phyloP scores from a whole-genome alignment of 2,113 vertebrate genomes.

The Turnix velox region DNA sequence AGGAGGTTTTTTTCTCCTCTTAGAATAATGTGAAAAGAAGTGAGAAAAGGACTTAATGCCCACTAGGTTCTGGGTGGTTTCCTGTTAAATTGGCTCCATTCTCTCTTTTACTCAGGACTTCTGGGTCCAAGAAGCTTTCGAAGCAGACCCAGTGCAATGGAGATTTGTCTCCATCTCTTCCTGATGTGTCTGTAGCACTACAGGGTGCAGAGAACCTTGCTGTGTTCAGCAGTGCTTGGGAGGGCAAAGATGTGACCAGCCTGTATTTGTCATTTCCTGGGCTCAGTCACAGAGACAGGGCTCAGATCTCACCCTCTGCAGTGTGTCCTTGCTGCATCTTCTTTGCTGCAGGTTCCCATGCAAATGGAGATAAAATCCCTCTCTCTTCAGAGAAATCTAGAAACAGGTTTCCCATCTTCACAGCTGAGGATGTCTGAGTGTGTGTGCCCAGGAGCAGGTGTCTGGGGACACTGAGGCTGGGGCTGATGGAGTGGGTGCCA shows the following conservation, averaged over 20 bases:
- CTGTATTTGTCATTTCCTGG: fast-evolving
- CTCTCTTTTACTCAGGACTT: conserved; percentile 7
- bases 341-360: neutral
- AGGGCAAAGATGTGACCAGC: neutral
- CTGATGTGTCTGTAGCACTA: neutral
- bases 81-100: neutral
- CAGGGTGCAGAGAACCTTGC: neutral
- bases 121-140: neutral
- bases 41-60: neutral
- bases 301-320: neutral
- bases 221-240: too few species aligned
- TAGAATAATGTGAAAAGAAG: neutral
- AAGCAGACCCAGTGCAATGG: neutral
- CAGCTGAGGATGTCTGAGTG: too few species aligned
- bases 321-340: neutral
- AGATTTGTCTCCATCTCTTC: neutral
- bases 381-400: neutral
- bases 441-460: neutral
- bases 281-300: neutral
- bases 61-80: neutral
- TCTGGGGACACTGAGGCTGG: neutral
- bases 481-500: neutral
- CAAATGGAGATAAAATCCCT: neutral
- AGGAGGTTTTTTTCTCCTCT: neutral
- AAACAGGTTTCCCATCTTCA: conserved; percentile 3